Percentiles rank a stretch among this genome's conserved stretches.
Conservation (phyloP, 2,888 invertebrate genomes). For the Netelia fuscicornis region DNA sequence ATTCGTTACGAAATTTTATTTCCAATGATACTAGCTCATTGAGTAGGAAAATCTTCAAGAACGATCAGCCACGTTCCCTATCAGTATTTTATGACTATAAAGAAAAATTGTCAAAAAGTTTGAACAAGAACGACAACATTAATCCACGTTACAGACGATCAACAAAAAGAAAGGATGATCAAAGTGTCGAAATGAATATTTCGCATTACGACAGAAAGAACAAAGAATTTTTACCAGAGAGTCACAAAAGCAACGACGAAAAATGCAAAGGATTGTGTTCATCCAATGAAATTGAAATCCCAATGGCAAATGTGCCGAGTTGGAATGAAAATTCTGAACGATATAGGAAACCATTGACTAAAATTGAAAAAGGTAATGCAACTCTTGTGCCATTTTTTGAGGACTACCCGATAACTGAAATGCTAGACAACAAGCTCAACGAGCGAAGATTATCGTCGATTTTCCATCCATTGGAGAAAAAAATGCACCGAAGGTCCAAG, state of each 20-base stretch:
- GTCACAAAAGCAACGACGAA: neutral
- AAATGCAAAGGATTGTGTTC: neutral
- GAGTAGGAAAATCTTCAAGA: neutral
- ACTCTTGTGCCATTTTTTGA: neutral
- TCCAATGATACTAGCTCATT: neutral
- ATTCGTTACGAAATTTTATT: neutral
- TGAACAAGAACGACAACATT: neutral
- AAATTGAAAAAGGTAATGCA: neutral
- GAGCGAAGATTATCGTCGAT: neutral
- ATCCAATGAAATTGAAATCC: neutral
- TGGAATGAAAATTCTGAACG: neutral
- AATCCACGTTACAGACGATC: neutral
- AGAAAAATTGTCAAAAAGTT: neutral
- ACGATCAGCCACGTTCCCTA: neutral
- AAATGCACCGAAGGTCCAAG: neutral
- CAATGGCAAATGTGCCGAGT: neutral
- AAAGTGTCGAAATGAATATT: neutral
- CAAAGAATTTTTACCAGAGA: neutral
- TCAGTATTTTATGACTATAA: neutral
- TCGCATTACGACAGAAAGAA: neutral
- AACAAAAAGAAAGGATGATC: neutral
- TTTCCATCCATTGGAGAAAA: neutral
- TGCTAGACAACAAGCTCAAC: conserved; percentile 10
- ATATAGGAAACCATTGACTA: neutral
- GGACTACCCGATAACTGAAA: conserved; percentile 3